phyloP scores from a whole-genome alignment of 2,888 invertebrate species.

The Synergus japonicus region DNA sequence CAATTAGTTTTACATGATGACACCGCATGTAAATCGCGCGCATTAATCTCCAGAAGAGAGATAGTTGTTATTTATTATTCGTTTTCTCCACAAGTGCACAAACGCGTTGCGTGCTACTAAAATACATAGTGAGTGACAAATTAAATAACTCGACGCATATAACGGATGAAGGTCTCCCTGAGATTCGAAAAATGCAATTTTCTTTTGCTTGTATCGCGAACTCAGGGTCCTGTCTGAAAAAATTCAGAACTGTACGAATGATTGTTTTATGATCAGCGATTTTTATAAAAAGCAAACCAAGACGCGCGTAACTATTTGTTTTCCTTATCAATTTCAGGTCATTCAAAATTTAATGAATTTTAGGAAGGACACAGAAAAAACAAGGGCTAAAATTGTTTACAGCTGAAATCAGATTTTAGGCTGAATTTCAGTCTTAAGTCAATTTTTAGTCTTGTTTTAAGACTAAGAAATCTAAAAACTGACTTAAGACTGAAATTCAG shows the following conservation, averaged over 20 bases:
- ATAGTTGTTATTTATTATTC: slow-evolving; percentile 41
- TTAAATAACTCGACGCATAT: slow-evolving; percentile 30
- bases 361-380: too few relatives aligned
- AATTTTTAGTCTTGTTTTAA: too few relatives aligned
- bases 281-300: too few relatives aligned
- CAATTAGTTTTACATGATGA: slow-evolving; percentile 42
- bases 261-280: not conserved
- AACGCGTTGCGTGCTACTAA: slow-evolving; percentile 37
- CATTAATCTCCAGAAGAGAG: slow-evolving; percentile 32
- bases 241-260: not conserved
- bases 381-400: too few relatives aligned
- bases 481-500: too few relatives aligned
- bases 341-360: too few relatives aligned
- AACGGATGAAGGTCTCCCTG: not conserved
- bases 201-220: not conserved
- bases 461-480: too few relatives aligned
- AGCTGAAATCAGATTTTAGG: too few relatives aligned
- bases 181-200: not conserved
- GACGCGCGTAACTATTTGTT: too few relatives aligned
- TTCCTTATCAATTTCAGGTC: too few relatives aligned
- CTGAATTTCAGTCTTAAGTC: too few relatives aligned
- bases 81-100: slow-evolving; percentile 24
- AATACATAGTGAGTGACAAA: slow-evolving; percentile 38
- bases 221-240: not conserved
- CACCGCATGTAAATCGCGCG: slow-evolving; percentile 38